Conservation (phyloP, 2,888 invertebrate species). For the Heteropelma amictum region DNA sequence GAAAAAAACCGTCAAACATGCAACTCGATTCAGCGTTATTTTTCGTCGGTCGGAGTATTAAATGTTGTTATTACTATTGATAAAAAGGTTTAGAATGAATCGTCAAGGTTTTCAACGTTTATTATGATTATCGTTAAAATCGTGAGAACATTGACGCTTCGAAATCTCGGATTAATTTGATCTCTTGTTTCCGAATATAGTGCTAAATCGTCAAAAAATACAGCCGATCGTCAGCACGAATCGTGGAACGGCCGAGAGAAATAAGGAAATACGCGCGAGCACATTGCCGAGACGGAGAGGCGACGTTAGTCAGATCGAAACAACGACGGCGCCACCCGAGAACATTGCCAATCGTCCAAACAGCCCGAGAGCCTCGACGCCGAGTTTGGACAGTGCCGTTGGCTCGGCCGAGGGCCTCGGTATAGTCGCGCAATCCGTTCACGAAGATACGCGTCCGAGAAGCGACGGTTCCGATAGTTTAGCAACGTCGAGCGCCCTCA, state of each 20-base stretch:
- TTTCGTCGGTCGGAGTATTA: too few relatives aligned
- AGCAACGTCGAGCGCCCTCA: constrained; percentile 79
- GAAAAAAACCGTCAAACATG: too few relatives aligned
- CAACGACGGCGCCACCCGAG: constrained; percentile 68
- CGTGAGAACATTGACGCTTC: neutral
- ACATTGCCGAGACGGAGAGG: constrained; percentile 77
- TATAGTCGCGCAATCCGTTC: constrained; percentile 58
- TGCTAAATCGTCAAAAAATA: constrained; percentile 64
- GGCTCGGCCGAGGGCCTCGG: constrained; percentile 81
- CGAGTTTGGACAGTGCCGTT: constrained; percentile 82
- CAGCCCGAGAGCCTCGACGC: constrained; percentile 78
- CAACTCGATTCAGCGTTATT: too few relatives aligned
- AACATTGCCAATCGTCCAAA: constrained; percentile 72
- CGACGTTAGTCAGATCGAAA: constrained; percentile 69
- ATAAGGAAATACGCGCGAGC: constrained; percentile 71
- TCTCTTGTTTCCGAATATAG: constrained; percentile 6
- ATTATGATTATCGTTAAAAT: constrained; percentile 1
- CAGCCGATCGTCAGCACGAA: constrained; percentile 65
- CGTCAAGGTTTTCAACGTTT: too few relatives aligned
- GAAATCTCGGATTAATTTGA: neutral
- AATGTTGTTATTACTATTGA: too few relatives aligned
- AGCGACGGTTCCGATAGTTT: constrained; percentile 79
- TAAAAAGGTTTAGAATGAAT: too few relatives aligned
- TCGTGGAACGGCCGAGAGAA: constrained; percentile 50
- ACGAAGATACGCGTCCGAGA: constrained; percentile 68